Conservation (phyloP, 2,888 invertebrate genomes). For the Hermodice carunculata region DNA sequence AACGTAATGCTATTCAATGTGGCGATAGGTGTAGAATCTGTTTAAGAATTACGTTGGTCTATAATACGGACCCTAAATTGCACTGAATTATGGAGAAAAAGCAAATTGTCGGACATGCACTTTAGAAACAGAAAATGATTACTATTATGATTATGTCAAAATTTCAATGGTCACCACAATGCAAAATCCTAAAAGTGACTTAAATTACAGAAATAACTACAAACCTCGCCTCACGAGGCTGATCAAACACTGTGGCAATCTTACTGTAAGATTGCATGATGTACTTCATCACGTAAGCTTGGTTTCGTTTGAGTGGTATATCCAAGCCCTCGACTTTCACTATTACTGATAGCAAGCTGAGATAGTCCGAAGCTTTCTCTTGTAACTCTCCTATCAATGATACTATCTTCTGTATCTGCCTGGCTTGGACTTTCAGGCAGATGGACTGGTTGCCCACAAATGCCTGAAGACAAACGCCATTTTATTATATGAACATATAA, state of each 20-base stretch:
- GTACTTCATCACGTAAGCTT: constrained; percentile 69
- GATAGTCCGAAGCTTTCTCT: constrained; percentile 64
- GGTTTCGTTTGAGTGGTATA: constrained; percentile 68
- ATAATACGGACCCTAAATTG: no score
- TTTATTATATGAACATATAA: no score
- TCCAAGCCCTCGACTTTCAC: constrained; percentile 62
- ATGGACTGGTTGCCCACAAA: constrained; percentile 66
- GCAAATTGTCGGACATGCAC: no score
- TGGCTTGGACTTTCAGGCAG: constrained; percentile 64
- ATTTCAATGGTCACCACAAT: no score
- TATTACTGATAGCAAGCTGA: constrained; percentile 64
- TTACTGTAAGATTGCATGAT: constrained; percentile 69
- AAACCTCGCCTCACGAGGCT: constrained; percentile 59
- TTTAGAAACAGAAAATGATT: no score
- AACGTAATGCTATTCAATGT: no score
- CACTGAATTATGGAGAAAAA: no score
- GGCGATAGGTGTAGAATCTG: no score
- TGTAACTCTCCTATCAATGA: constrained; percentile 61
- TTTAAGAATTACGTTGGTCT: no score
- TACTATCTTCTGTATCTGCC: constrained; percentile 67
- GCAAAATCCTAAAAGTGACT: no score
- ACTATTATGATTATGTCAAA: no score
- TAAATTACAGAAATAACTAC: background rate
- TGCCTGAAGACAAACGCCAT: constrained; percentile 47
- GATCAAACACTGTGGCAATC: constrained; percentile 63